These are phyloP conservation scores for Trinorchestia longiramus DNA, from an alignment of 1,140 invertebrate species.

Conservation along the genomic window DNA sequence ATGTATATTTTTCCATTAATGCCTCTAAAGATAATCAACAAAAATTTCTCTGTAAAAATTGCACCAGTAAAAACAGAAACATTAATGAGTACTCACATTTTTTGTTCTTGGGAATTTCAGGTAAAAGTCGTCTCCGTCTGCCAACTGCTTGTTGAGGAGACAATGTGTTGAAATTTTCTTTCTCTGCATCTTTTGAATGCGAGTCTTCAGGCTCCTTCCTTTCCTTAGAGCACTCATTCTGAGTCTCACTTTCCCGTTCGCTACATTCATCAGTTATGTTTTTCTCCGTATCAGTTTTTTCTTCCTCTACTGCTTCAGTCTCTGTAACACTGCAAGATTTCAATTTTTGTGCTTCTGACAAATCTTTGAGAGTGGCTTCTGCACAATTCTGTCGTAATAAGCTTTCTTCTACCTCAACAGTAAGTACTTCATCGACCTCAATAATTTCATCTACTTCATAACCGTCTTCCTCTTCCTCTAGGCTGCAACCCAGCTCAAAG, in stretches of 20 bases:
- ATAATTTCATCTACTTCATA: constrained; percentile 52
- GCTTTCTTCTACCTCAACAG: background rate
- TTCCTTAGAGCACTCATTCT: background rate
- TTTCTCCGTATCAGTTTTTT: background rate
- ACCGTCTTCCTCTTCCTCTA: constrained; percentile 51
- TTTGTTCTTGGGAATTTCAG: constrained; percentile 57
- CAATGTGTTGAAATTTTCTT: background rate
- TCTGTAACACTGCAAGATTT: background rate
- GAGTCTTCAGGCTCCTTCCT: background rate
- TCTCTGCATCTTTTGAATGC: background rate
- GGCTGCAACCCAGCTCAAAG: constrained; percentile 27
- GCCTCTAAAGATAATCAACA: background rate
- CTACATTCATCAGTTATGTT: background rate
- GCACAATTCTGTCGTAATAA: background rate
- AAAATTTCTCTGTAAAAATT: too few relatives aligned
- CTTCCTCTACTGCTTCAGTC: background rate
- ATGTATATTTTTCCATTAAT: background rate
- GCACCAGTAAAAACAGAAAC: background rate
- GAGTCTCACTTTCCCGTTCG: background rate
- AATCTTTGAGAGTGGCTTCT: background rate
- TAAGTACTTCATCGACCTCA: constrained; percentile 5
- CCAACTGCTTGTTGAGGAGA: constrained; percentile 11
- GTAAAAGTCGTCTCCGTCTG: constrained; percentile 55
- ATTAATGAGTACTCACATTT: constrained; percentile 56
- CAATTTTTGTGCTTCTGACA: background rate